These are phyloP conservation scores for Phoeniculus purpureus DNA, from an alignment of 2,797 vertebrate genomes.

Conservation along the genomic window DNA sequence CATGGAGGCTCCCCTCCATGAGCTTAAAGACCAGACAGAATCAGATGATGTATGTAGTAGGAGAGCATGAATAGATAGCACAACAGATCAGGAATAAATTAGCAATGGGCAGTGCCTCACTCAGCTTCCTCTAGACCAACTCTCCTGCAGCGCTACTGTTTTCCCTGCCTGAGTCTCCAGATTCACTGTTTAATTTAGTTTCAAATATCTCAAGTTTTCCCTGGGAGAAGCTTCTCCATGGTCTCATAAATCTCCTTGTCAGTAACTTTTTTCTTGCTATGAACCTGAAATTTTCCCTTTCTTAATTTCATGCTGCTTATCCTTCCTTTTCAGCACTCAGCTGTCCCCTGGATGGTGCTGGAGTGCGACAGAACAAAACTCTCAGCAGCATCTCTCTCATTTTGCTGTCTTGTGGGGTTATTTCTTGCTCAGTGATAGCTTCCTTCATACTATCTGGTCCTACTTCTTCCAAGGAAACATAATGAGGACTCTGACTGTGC, in stretches of 20 bases:
- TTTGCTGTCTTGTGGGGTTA: background rate
- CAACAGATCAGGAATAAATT: constrained; percentile 11
- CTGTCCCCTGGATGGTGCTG: background rate
- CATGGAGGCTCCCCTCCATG: fast-evolving
- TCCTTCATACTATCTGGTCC: background rate
- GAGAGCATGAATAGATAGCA: background rate
- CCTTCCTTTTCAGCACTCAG: background rate
- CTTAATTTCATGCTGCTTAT: constrained; percentile 39
- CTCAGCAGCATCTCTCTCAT: background rate
- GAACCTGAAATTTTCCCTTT: background rate
- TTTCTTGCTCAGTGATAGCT: background rate
- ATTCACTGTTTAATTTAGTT: constrained; percentile 26
- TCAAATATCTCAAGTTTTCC: constrained; percentile 27
- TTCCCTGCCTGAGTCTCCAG: background rate
- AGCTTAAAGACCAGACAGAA: background rate
- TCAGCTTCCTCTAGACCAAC: background rate
- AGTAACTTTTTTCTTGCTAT: constrained; percentile 14
- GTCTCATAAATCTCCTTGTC: constrained; percentile 61
- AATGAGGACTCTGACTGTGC: fast-evolving
- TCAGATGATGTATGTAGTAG: background rate
- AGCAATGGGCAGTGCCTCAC: background rate
- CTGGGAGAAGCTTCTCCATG: background rate
- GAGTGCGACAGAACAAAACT: background rate
- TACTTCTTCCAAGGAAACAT: background rate
- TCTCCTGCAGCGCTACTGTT: background rate